These are phyloP conservation scores for Scalopus aquaticus DNA, from an alignment of 2,113 vertebrate species.

Conservation along the genomic window DNA sequence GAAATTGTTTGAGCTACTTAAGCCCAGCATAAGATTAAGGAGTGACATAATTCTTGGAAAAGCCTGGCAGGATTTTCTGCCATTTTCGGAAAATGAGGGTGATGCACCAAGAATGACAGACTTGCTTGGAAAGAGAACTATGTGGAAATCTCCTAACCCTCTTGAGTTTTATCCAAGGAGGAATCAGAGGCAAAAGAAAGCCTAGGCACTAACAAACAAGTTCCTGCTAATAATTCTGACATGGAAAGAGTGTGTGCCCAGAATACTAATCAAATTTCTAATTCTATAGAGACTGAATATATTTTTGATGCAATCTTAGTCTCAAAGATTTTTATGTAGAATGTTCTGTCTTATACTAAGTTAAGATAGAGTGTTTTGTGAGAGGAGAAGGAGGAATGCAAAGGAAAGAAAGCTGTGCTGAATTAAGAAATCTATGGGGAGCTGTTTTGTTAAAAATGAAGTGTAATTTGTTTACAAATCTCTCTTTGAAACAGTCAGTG, in stretches of 20 bases:
- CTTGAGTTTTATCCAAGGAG: slow-evolving; percentile 36
- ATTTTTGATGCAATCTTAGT: not conserved
- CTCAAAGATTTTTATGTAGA: not conserved
- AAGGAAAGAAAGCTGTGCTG: not conserved
- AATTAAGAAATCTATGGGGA: not conserved
- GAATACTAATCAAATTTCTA: slow-evolving; percentile 1
- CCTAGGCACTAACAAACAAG: not conserved
- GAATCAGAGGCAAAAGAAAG: not conserved
- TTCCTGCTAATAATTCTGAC: not conserved
- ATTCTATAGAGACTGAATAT: not conserved
- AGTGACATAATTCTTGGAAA: slow-evolving; percentile 73
- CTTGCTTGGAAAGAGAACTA: slow-evolving; percentile 42
- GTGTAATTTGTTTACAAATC: not conserved
- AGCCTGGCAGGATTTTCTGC: slow-evolving; percentile 61
- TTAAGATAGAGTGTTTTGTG: not conserved
- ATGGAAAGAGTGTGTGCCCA: not conserved
- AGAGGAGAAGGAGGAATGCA: not conserved
- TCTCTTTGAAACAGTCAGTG: not conserved
- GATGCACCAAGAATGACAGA: slow-evolving; percentile 47
- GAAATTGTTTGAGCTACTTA: slow-evolving; percentile 56
- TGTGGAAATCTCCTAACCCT: slow-evolving; percentile 43
- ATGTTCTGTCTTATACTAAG: not conserved
- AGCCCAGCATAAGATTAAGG: not conserved
- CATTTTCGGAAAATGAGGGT: slow-evolving; percentile 66
- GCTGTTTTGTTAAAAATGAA: not conserved